Evolutionary conservation across 2,113 vertebrate species (phyloP), one percentile per base, ranked within the genome.

Genomic region (Dryoscopus gambensis): DNA sequence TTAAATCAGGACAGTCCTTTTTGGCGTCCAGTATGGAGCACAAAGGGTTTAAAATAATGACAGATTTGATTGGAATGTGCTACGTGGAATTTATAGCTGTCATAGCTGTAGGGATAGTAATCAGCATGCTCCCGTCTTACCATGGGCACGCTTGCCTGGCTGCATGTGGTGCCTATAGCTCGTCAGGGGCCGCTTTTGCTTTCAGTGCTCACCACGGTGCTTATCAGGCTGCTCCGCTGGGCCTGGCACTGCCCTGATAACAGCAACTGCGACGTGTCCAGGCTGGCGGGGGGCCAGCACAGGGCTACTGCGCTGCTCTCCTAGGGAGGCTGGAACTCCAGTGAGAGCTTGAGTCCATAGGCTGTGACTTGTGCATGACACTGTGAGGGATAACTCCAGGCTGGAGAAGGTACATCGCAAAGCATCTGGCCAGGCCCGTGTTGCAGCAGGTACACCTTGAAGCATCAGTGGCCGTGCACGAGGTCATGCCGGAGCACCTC

Each of bases 181-280:
- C 19, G 0, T 22, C 56, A 49, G 68, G 55, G 35, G 40, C 19
- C 2, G 35, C 40, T 62, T 68, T 24, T 37, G 55, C 76, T 69
- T 44, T 75, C 1, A 1, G 27, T 62, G 47, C 62, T 75, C 49
- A 20, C 28, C 14, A 1, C 25, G 49, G 68, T 19, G 27, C 55
- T 81, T 81, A 75, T 86, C 89, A 39, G 55, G 31, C 39, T 0
- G 4, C 40, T 31, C 21, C 0, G 8, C 67, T 9, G 62, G 31
- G 68, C 40, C 68, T 75, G 83, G 83, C 62, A 75, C n/a, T 2
- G 16, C 42, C 50, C 31, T 25, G 62, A 75, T 75, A 81, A 62
- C 69, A 56, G 62, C 49, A 28, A 10, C 0, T 3, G 16, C 2
- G 2, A 10, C 4, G 1, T 11, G 49, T 25, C 35, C 2, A 0